phyloP scores from a whole-genome alignment of 1,140 invertebrate species.

The Nylanderia fulva region DNA sequence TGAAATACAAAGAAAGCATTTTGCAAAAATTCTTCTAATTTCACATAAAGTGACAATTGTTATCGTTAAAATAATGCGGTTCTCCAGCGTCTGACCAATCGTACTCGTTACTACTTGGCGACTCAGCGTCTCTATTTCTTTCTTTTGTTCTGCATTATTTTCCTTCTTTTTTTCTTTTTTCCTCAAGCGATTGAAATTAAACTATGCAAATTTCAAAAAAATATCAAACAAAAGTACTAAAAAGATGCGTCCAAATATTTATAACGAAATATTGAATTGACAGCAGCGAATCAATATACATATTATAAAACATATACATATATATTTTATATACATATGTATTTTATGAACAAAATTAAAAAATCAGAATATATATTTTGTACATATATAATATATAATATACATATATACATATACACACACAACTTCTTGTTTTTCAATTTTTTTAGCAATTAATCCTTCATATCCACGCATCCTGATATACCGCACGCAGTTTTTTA shows the following conservation, averaged over 20 bases:
- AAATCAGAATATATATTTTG: background rate
- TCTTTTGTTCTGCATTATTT: no score
- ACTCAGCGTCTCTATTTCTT: no score
- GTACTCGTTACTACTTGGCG: background rate
- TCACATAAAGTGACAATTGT: background rate
- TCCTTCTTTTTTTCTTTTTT: background rate
- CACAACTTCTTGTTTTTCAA: background rate
- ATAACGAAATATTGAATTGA: background rate
- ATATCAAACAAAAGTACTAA: background rate
- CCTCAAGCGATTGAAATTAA: background rate
- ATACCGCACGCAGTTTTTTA: constrained; percentile 23
- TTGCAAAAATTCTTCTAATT: background rate
- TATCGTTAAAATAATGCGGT: background rate
- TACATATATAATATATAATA: no score
- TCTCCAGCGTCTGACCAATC: background rate
- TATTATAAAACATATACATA: no score
- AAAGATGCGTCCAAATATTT: background rate
- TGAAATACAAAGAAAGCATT: constrained; percentile 9
- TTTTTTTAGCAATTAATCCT: constrained; percentile 10
- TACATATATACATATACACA: no score
- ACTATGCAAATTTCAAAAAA: background rate
- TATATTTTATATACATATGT: no score
- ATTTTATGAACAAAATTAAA: background rate
- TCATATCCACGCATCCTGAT: background rate
- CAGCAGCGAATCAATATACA: background rate